A percentile compares a stretch with the other conserved stretches of the same genome.
Conservation (phyloP, 23 tunicate species). For the Halocynthia aurantium region DNA sequence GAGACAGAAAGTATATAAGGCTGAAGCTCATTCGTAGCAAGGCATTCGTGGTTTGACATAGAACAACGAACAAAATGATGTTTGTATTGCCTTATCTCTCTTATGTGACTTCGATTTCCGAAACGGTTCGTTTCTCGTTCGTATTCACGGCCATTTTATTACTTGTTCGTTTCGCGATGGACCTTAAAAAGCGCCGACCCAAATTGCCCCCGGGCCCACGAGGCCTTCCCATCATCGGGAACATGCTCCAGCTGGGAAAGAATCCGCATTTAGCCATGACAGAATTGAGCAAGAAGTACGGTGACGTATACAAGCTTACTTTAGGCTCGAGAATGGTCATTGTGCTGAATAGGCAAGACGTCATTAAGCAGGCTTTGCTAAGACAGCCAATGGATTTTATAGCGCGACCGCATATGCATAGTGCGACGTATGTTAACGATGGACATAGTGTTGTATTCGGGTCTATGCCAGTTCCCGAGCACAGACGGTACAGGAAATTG, state of each 20-base stretch:
- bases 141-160: conserved; percentile 3
- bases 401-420: conserved; percentile 28
- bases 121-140: conserved; percentile 14
- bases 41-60: too few species aligned
- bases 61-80: background rate
- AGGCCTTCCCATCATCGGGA: conserved; percentile 53
- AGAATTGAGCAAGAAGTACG: conserved; percentile 48
- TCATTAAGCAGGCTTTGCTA: conserved; percentile 41
- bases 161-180: conserved; percentile 8
- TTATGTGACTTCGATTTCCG: conserved; percentile 5
- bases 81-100: conserved; percentile 1
- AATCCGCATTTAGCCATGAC: conserved; percentile 55
- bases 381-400: conserved; percentile 38
- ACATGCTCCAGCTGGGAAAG: conserved; percentile 29
- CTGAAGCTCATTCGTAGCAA: too few species aligned
- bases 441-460: conserved; percentile 53
- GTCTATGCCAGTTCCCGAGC: conserved; percentile 20
- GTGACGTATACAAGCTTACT: conserved; percentile 40
- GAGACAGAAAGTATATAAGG: too few species aligned
- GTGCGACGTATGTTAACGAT: background rate
- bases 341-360: conserved; percentile 45
- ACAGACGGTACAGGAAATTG: conserved; percentile 27
- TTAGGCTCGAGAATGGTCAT: conserved; percentile 50
- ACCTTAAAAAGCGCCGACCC: conserved; percentile 28
- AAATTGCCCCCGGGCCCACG: conserved; percentile 22